Conservation (phyloP, 2,888 invertebrate species). For the Lasioglossum villosulum region DNA sequence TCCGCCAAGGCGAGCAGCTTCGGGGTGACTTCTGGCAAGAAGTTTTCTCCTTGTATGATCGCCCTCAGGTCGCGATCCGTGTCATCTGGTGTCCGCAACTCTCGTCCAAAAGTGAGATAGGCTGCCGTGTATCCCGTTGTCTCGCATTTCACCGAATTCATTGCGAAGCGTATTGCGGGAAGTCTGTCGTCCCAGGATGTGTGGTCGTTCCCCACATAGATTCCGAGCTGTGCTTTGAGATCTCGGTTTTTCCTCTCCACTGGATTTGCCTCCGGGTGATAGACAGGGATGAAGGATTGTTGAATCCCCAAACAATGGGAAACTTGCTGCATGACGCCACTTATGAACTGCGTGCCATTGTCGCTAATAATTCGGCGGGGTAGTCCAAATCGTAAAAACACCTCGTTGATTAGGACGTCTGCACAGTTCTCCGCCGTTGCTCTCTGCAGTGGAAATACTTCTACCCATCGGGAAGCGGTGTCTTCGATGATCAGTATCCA, state of each 20-base stretch:
- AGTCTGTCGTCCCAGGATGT: conserved; percentile 74
- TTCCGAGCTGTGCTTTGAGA: conserved; percentile 75
- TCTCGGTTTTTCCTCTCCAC: conserved; percentile 78
- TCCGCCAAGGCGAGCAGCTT: neutral
- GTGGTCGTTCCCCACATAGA: conserved; percentile 73
- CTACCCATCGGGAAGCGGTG: conserved; percentile 71
- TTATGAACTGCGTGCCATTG: conserved; percentile 79
- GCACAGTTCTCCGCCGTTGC: conserved; percentile 77
- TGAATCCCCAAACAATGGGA: conserved; percentile 26
- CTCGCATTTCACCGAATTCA: conserved; percentile 77
- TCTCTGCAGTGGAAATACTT: conserved; percentile 74
- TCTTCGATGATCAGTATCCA: conserved; percentile 71
- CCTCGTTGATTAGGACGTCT: conserved; percentile 71
- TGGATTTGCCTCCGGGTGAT: conserved; percentile 77
- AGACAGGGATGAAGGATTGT: neutral
- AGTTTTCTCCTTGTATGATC: neutral
- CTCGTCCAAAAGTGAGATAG: conserved; percentile 78
- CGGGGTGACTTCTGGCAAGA: neutral
- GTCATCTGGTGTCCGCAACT: conserved; percentile 70
- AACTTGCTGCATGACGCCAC: conserved; percentile 77
- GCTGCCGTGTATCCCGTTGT: conserved; percentile 77
- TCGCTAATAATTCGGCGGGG: conserved; percentile 77
- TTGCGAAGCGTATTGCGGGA: conserved; percentile 79
- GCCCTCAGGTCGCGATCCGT: neutral
- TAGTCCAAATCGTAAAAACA: conserved; percentile 78